These are phyloP conservation scores for Hyperoplus lanceolatus DNA, from an alignment of 2,797 vertebrate species.

Conservation along the genomic window DNA sequence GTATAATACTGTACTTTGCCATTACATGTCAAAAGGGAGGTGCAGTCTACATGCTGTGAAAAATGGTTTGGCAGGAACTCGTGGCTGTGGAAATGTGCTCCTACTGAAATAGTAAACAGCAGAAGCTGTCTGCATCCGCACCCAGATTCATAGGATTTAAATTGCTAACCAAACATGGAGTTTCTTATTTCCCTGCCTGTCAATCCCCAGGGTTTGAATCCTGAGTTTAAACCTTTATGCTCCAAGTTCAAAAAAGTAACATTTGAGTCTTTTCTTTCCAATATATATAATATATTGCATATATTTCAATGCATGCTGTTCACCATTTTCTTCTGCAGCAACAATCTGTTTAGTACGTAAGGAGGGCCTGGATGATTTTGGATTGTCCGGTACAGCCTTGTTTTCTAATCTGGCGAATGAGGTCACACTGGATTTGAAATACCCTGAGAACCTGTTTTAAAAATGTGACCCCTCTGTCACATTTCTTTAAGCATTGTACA, in stretches of 20 bases:
- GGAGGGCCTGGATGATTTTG: not conserved
- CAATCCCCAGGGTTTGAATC: conserved; percentile 32
- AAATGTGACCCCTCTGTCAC: not conserved
- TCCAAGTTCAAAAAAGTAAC: conserved; percentile 11
- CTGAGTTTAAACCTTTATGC: conserved; percentile 18
- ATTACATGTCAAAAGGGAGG: not conserved
- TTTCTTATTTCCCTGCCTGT: conserved; percentile 31
- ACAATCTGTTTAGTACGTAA: no score
- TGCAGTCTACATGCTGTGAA: conserved; percentile 2
- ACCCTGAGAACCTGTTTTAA: not conserved
- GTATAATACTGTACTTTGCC: not conserved
- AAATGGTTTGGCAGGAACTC: not conserved
- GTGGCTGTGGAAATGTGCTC: not conserved
- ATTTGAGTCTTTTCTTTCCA: not conserved
- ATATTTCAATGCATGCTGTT: conserved; percentile 3
- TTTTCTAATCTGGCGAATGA: not conserved
- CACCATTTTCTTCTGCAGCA: not conserved
- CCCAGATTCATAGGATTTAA: conserved; percentile 20
- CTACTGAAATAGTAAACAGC: not conserved
- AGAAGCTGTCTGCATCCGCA: conserved; percentile 8
- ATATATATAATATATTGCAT: not conserved
- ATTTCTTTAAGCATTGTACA: not conserved
- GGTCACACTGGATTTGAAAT: not conserved
- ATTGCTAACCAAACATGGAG: conserved; percentile 15
- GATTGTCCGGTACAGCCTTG: no score